Percentiles rank a stretch among this genome's conserved stretches.
phyloP scores from a whole-genome alignment of 2,113 vertebrate genomes.

The Scomber japonicus region DNA sequence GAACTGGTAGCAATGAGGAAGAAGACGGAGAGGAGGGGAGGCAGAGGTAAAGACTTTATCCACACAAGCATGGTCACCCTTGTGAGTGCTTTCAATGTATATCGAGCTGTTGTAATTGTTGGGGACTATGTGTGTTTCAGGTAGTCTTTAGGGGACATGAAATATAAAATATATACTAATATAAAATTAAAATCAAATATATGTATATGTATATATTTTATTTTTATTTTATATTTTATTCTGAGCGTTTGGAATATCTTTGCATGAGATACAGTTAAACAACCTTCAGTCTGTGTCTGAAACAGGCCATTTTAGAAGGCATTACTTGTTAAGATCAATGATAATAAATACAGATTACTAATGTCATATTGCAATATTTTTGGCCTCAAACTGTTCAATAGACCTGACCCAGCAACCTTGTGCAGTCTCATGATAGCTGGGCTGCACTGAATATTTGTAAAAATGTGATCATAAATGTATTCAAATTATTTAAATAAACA shows the following conservation, averaged over 20 bases:
- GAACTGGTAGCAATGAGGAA: constrained; percentile 2
- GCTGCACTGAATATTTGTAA: constrained; percentile 66
- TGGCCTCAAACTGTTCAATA: background rate
- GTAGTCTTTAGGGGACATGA: background rate
- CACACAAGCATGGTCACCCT: background rate
- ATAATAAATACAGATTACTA: no score
- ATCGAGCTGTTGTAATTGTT: background rate
- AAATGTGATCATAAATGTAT: constrained; percentile 45
- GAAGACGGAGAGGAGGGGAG: background rate
- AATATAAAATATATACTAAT: no score
- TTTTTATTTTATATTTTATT: no score
- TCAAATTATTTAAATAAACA: constrained; percentile 51
- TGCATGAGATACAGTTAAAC: no score
- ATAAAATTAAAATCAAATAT: no score
- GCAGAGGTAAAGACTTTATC: background rate
- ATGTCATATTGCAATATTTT: no score
- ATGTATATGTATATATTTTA: no score
- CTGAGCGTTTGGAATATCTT: no score
- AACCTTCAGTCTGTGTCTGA: no score
- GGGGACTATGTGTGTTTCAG: background rate
- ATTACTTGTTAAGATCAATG: background rate
- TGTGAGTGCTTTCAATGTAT: background rate
- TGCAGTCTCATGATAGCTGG: constrained; percentile 22
- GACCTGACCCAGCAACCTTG: background rate
- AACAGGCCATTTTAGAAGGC: no score